Evolutionary conservation across 2,113 vertebrate genomes (phyloP).

Genomic region (Lophochroa leadbeateri): DNA sequence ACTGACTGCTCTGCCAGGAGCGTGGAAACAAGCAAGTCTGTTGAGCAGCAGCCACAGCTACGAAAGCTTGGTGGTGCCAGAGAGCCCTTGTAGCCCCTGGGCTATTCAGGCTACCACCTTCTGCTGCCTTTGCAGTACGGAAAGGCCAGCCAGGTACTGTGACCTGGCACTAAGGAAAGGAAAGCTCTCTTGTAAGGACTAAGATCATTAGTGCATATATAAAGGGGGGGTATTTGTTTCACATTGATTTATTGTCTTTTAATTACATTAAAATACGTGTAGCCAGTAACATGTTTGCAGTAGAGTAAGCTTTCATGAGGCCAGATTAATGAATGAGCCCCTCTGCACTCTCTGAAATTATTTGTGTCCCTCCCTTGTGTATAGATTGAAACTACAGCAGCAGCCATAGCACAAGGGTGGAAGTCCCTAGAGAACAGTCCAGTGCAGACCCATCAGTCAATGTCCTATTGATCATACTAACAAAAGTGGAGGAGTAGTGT

Average conservation of each 20-base stretch:
- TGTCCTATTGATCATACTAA: background rate
- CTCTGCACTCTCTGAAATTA: background rate
- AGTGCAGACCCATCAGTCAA: conserved; percentile 4
- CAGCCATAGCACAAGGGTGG: background rate
- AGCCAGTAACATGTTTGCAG: background rate
- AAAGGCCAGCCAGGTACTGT: background rate
- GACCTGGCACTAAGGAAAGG: background rate
- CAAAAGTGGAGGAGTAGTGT: background rate
- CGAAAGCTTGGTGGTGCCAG: background rate
- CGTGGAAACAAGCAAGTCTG: background rate
- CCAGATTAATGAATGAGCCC: conserved; percentile 1
- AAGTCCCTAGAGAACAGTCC: background rate
- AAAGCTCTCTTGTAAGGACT: background rate
- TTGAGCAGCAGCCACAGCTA: background rate
- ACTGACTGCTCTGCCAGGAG: background rate
- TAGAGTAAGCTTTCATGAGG: conserved; percentile 4
- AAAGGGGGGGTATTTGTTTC: background rate
- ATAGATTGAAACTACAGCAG: background rate
- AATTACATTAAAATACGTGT: conserved; percentile 24
- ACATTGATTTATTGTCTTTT: conserved; percentile 1
- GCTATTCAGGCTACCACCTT: background rate
- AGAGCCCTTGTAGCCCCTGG: background rate
- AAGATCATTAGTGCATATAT: background rate
- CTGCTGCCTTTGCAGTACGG: background rate
- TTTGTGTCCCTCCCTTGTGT: background rate